Base-by-base conservation (phyloP, 2,888 invertebrate genomes). In the Ormyrus pomaceus region DNA sequence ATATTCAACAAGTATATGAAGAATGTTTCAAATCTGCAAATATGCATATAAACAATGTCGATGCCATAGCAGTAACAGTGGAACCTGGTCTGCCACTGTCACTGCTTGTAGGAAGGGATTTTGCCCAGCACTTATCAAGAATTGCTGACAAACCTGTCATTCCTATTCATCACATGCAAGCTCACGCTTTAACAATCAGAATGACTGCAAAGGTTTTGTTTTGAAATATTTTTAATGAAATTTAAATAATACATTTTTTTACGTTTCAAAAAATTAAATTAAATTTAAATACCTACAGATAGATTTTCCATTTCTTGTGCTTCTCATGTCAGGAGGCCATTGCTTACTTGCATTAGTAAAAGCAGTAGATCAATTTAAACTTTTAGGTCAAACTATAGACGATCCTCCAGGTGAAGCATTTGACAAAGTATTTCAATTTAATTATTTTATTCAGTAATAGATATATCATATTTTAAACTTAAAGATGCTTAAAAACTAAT, bases 141-240 rank as follows among this genome's bases (percentile, higher is more conserved):
- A 91, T 92, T 73, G 92, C 93, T 83, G 91, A 92, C 0, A 96
- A 95, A 89, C 97, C 98, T 0, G 91, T 99, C 83, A 96, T 99
- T 88, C 98, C 99, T 0, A 95, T 99, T 80, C 99, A 99, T 92
- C 99, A 99, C 87, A 99, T 99, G 99, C 96, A 99, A 92, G 99
- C 99, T 1, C 99, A 99, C 92, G 98, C 99, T 5, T 92, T 99
- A 78, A 96, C 96, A 13, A 95, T 94, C 45, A 93, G 98, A 88
- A 95, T 98, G 94, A 92, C 93, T 19, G 89, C 94, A 78, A 91
- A 91, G 89, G 93, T 93, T 11, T 11, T 51, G 19, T 19, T 66
- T 46, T 19, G 51, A 48, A n/a, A 5, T 66, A 66, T 13, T 50
- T 19, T 66, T 51, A n/a, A 34, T 34, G 5, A 3, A 34, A 11